These are phyloP conservation scores for Lepidurus packardi DNA, from an alignment of 1,140 invertebrate genomes.

Conservation along the genomic window DNA sequence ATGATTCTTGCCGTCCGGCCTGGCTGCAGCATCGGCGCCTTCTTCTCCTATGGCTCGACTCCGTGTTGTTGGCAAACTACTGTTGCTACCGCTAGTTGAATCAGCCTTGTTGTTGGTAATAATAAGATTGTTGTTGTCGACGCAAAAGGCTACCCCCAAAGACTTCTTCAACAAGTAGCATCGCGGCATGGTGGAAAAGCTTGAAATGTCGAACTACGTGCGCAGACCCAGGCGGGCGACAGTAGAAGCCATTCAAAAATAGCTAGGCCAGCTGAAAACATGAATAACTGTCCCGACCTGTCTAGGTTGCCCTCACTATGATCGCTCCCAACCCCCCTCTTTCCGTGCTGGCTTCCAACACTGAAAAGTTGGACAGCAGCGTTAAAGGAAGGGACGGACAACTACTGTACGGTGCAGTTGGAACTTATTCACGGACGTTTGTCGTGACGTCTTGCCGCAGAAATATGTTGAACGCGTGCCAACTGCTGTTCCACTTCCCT, in stretches of 20 bases:
- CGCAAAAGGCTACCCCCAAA: neutral
- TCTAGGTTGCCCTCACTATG: neutral
- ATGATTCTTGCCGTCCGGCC: neutral
- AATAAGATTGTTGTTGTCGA: neutral
- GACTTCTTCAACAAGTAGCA: constrained; percentile 19
- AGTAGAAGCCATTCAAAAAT: constrained; percentile 19
- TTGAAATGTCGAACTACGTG: neutral
- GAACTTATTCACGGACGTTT: neutral
- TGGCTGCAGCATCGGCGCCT: neutral
- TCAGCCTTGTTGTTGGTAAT: neutral
- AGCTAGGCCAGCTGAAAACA: constrained; percentile 15
- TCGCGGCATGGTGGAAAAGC: neutral
- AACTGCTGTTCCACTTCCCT: neutral
- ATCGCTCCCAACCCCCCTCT: neutral
- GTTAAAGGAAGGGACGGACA: neutral
- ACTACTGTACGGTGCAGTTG: neutral
- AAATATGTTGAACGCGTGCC: constrained; percentile 19
- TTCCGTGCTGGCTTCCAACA: neutral
- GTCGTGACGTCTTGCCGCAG: neutral
- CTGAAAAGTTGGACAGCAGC: neutral
- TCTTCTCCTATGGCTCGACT: neutral
- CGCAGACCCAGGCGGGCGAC: neutral
- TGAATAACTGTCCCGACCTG: constrained; percentile 14
- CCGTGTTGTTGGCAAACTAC: neutral
- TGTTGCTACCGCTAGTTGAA: neutral